A percentile compares a stretch with the other conserved stretches of the same genome.
These are phyloP conservation scores for Ephialtes manifestator DNA, from an alignment of 2,888 invertebrate species.

Conservation along the genomic window DNA sequence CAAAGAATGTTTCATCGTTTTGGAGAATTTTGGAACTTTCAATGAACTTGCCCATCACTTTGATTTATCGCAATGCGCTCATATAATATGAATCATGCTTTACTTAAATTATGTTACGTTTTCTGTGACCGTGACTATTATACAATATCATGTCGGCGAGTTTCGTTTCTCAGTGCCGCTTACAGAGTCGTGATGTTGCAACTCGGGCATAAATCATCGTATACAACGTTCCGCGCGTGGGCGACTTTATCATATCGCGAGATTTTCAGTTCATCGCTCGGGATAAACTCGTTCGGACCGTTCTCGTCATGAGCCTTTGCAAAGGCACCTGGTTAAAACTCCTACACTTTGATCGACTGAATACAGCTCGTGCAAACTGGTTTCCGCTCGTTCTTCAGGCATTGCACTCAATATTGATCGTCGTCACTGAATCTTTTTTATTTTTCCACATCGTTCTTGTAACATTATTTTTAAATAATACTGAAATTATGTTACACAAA, in stretches of 20 bases:
- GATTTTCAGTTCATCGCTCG: slow-evolving; percentile 55
- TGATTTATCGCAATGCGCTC: not conserved
- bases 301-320: not conserved
- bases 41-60: too few species aligned
- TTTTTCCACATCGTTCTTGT: too few species aligned
- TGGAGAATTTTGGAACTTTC: too few species aligned
- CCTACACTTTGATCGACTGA: slow-evolving; percentile 74
- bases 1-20: too few species aligned
- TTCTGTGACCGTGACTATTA: slow-evolving; percentile 47
- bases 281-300: slow-evolving; percentile 51
- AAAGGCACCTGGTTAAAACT: slow-evolving; percentile 74
- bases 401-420: slow-evolving; percentile 14
- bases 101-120: not conserved
- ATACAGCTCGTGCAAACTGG: slow-evolving; percentile 61
- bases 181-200: slow-evolving; percentile 41
- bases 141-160: slow-evolving; percentile 18
- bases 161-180: slow-evolving; percentile 15
- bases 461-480: too few species aligned
- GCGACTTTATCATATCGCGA: slow-evolving; percentile 28
- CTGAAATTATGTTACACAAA: too few species aligned
- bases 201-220: slow-evolving; percentile 54
- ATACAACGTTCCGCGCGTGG: slow-evolving; percentile 47
- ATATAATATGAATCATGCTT: not conserved
- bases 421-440: not conserved
- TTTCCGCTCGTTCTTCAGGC: slow-evolving; percentile 43